A percentile compares a stretch with the other conserved stretches of the same genome.
Conservation (phyloP, 2,797 vertebrate genomes). For the Natrix natrix region DNA sequence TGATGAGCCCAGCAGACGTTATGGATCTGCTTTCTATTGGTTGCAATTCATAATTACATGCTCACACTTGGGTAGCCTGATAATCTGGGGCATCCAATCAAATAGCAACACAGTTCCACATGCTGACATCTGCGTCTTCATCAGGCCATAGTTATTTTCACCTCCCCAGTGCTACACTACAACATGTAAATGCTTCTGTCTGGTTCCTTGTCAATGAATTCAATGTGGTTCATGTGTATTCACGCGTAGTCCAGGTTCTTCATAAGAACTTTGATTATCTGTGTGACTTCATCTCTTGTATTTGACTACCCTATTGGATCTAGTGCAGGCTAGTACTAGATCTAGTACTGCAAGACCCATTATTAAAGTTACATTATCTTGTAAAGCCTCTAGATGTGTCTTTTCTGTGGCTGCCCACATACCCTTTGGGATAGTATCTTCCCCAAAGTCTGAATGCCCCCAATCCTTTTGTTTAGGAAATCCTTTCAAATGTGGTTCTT, state of each 20-base stretch:
- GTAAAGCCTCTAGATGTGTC: background rate
- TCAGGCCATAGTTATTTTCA: background rate
- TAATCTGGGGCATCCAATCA: background rate
- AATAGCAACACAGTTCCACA: background rate
- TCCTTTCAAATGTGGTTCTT: background rate
- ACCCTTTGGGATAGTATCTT: background rate
- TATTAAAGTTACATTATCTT: background rate
- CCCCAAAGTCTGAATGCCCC: background rate
- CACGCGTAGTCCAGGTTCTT: background rate
- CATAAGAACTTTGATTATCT: too few relatives aligned
- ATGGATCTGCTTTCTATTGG: background rate
- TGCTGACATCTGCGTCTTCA: background rate
- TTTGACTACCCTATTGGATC: too few relatives aligned
- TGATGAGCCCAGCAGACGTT: background rate
- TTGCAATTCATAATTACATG: background rate
- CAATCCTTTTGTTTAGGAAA: background rate
- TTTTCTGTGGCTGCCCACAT: background rate
- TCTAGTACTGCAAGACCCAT: background rate
- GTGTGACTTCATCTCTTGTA: too few relatives aligned
- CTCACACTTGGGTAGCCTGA: background rate
- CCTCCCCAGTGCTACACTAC: background rate
- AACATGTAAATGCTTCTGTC: background rate
- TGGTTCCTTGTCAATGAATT: background rate
- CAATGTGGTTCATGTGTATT: background rate
- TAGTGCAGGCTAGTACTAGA: background rate